Percentiles rank a stretch among this genome's conserved stretches.
Evolutionary conservation across 1,140 invertebrate species (phyloP).

Genomic region (Meteorus sp.): DNA sequence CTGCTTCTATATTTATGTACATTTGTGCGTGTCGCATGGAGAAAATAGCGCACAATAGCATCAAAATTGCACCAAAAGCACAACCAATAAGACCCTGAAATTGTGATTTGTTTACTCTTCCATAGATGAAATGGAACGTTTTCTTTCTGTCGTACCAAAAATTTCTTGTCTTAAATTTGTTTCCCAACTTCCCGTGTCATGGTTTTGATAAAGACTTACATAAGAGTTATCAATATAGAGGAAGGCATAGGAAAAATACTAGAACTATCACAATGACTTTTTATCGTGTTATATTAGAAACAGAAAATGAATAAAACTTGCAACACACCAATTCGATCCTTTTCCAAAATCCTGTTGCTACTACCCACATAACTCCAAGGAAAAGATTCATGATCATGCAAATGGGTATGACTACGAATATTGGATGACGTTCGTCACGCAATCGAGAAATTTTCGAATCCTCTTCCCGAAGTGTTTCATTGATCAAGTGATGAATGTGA

Average conservation of each 20-base stretch:
- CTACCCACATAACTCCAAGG: slow-evolving; percentile 39
- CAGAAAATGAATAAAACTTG: slow-evolving; percentile 32
- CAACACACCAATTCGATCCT: slow-evolving; percentile 25
- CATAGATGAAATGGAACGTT: background rate
- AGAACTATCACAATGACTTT: background rate
- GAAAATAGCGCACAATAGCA: slow-evolving; percentile 41
- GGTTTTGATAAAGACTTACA: too few relatives aligned
- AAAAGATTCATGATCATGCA: slow-evolving; percentile 43
- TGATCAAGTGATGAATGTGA: slow-evolving; percentile 40
- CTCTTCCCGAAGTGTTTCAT: slow-evolving; percentile 25
- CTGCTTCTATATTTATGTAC: slow-evolving; percentile 43
- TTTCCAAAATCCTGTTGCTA: slow-evolving; percentile 24
- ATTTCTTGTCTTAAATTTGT: too few relatives aligned
- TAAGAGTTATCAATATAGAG: too few relatives aligned
- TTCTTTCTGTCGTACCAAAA: too few relatives aligned
- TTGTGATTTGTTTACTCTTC: slow-evolving; percentile 19
- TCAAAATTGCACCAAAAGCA: slow-evolving; percentile 32
- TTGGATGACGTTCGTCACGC: slow-evolving; percentile 46
- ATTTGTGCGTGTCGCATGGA: slow-evolving; percentile 49
- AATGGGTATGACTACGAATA: slow-evolving; percentile 45
- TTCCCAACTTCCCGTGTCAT: too few relatives aligned
- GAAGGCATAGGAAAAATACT: too few relatives aligned
- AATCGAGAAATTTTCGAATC: slow-evolving; percentile 36
- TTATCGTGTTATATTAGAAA: background rate
- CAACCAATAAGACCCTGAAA: slow-evolving; percentile 41